Base-by-base conservation (phyloP, 2,113 vertebrate species). In the Ophiodon elongatus region DNA sequence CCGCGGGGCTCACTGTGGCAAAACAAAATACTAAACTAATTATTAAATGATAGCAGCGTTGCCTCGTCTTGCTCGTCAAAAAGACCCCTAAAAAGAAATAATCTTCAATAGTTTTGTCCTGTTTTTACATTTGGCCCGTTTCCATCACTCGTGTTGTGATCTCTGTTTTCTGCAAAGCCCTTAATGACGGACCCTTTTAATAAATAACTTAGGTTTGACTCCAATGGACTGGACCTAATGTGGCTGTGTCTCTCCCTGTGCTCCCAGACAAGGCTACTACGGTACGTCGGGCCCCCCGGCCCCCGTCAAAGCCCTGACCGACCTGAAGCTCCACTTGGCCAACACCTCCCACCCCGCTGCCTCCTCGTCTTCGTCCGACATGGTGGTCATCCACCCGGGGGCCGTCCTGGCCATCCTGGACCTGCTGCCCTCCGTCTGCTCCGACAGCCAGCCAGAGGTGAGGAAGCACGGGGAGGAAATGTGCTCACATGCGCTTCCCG, bases 321-420 rank as follows among this genome's bases (percentile, higher is more conserved):
- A 99, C 91, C 83, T 96, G 3, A 99, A 98, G 85, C 86, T 96
- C 25, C 96, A 97, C 29, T 59, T 95, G 78, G 92, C 96, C n/a
- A 82, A 95, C 52, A 62, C 95, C 0, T 92, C 95, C 43, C 43
- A 95, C 10, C 96, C 94, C 1, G 89, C 37, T 2, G 96, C 94
- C 56, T 95, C 62, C 3, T 96, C 47, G 89, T 89, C 94, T 9
- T 95, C 90, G 31, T 96, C 96, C 0, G 98, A 99, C 63, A 96
- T 96, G 0, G 97, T 99, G 76, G 93, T 98, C 88, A 99, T 99
- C 90, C 98, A 99, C 86, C 97, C 98, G 0, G 98, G 98, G 68
- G 98, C 98, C 35, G 97, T 97, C 82, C 95, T 99, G 10, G 97
- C 97, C 6, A 98, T 98, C 94, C 84, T 99, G 83, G 98, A 99